Evolutionary conservation across 2,797 vertebrate genomes (phyloP).

Genomic region (Craterocephalus amniculus): DNA sequence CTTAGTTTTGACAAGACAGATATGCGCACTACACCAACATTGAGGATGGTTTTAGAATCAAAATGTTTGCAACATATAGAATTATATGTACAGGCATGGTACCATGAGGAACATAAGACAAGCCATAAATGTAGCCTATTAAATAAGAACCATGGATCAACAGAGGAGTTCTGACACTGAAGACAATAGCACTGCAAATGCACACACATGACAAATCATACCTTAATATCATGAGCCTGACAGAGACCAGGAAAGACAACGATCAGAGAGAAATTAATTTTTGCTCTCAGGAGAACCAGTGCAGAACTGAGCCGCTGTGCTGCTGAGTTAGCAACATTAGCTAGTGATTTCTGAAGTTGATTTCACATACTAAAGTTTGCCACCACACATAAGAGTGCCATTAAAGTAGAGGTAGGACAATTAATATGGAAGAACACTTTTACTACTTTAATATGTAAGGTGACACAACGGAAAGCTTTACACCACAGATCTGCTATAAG

Average conservation of each 20-base stretch:
- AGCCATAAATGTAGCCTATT: not conserved
- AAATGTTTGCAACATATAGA: not conserved
- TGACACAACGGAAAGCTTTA: not conserved
- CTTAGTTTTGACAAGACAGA: not conserved
- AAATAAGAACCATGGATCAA: not conserved
- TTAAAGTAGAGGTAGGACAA: too few species aligned
- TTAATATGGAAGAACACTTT: too few species aligned
- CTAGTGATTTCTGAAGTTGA: not conserved
- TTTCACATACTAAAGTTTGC: not conserved
- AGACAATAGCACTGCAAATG: not conserved
- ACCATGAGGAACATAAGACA: not conserved
- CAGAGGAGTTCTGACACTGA: not conserved
- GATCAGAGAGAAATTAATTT: not conserved
- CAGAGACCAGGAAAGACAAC: not conserved
- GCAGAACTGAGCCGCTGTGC: not conserved
- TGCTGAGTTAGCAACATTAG: not conserved
- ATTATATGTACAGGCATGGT: not conserved
- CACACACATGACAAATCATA: not conserved
- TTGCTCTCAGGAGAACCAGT: not conserved
- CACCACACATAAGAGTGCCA: not conserved
- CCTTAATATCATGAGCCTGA: not conserved
- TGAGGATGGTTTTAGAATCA: not conserved
- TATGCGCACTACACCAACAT: not conserved
- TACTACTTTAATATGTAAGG: too few species aligned
- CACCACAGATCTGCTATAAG: not conserved